Evolutionary conservation across 2,797 vertebrate species (phyloP), one percentile per base, ranked within the genome.

Genomic region (Valencia hispanica): DNA sequence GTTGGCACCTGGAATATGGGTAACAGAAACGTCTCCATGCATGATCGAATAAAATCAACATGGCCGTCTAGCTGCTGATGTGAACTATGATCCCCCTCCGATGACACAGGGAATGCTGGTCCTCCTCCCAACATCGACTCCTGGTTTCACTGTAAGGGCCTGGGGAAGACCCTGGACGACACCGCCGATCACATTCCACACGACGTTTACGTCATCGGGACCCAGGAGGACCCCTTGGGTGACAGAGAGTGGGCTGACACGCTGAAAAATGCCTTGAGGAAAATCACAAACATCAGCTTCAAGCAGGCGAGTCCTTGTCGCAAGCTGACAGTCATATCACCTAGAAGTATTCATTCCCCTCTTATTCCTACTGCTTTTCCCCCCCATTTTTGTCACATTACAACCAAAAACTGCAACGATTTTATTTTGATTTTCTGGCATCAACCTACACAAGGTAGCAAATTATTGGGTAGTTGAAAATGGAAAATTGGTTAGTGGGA

Each of bases 1-100:
- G 95, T 98, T n/a, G 98, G 98, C 81, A 99, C 98, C 77, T 99
- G 98, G 98, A 99, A 99, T 89, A 99, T 99, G 98, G 98, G 98
- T 99, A 95, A 87, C 39, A 39, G 32, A 27, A 5, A 14, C 5
- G 25, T 20, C 57, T n/a, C 30, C 9, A 25, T 27, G 12, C 50
- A 45, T 22, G 1, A 59, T 68, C 43, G 0, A 69, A 5, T 1
- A n/a, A 43, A 17, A 6, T n/a, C 17, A 41, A 25, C 1, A n/a
- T 4, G 3, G 36, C 4, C 6, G 25, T 68, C 65, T 17, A 17
- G 39, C 5, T 39, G 30, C 41, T 30, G 5, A 66, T 41, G 8
- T 41, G 36, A 73, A 36, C 61, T 30, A 2, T 27, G 36, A 48
- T 47, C 30, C 3, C 14, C 47, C 32, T n/a, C n/a, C n/a, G n/a